A percentile compares a stretch with the other conserved stretches of the same genome.
These are phyloP conservation scores for Acestrorhynchus altus DNA, from an alignment of 2,797 vertebrate species.

Conservation along the genomic window DNA sequence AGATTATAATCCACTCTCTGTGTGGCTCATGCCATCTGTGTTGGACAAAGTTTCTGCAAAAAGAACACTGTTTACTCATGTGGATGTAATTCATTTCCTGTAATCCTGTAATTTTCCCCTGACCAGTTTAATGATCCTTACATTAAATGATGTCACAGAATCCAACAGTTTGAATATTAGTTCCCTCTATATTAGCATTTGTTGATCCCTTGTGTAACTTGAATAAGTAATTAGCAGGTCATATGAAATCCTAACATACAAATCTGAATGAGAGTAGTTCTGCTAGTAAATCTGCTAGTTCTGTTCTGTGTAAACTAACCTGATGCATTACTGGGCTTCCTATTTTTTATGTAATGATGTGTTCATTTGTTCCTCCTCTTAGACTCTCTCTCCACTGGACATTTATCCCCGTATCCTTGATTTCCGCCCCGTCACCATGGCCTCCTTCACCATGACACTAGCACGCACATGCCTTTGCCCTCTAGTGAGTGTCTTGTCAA, in stretches of 20 bases:
- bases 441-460: constrained; percentile 94
- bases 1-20: constrained; percentile 26
- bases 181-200: not conserved
- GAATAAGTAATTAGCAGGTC: not conserved
- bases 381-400: constrained; percentile 93
- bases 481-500: constrained; percentile 77
- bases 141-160: not conserved
- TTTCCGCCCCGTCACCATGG: constrained; percentile 91
- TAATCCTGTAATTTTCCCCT: not conserved
- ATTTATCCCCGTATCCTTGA: constrained; percentile 93
- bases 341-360: constrained; percentile 18
- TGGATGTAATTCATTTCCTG: not conserved
- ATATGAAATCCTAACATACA: not conserved
- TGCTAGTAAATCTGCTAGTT: too few species aligned
- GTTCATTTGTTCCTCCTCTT: constrained; percentile 6
- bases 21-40: constrained; percentile 33
- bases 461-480: constrained; percentile 92
- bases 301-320: not conserved
- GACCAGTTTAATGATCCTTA: not conserved
- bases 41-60: constrained; percentile 1
- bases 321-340: not conserved
- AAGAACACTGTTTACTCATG: not conserved
- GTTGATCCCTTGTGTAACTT: not conserved
- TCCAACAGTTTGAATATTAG: not conserved
- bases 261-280: not conserved